phyloP scores from a whole-genome alignment of 1,140 invertebrate species.

The Solenopsis invicta region DNA sequence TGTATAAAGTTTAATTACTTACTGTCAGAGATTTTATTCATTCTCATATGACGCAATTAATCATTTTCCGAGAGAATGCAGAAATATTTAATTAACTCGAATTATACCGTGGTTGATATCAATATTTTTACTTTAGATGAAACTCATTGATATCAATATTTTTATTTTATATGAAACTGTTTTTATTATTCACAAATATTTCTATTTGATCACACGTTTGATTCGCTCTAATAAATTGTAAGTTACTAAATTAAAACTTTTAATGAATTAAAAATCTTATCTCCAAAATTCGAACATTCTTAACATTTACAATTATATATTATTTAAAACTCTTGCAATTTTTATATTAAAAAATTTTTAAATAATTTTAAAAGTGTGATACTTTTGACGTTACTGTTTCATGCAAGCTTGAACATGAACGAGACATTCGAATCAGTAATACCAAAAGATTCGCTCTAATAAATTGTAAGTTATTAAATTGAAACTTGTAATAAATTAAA shows the following conservation, averaged over 20 bases:
- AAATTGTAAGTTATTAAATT: too few species aligned
- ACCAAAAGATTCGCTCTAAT: constrained; percentile 32
- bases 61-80: neutral
- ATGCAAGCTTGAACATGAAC: constrained; percentile 22
- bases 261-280: neutral
- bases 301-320: neutral
- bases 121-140: neutral
- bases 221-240: neutral
- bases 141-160: neutral
- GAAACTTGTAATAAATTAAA: neutral
- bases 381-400: neutral
- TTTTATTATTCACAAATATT: neutral
- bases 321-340: neutral
- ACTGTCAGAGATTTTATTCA: neutral
- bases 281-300: neutral
- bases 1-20: neutral
- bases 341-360: neutral
- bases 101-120: neutral
- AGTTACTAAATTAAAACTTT: too few species aligned
- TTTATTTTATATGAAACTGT: neutral
- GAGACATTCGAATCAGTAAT: constrained; percentile 23
- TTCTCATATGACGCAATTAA: neutral
- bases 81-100: neutral
- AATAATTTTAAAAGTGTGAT: neutral
- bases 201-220: neutral